A percentile compares a stretch with the other conserved stretches of the same genome.
Conservation (phyloP, 2,888 invertebrate genomes). For the Macaria liturata region DNA sequence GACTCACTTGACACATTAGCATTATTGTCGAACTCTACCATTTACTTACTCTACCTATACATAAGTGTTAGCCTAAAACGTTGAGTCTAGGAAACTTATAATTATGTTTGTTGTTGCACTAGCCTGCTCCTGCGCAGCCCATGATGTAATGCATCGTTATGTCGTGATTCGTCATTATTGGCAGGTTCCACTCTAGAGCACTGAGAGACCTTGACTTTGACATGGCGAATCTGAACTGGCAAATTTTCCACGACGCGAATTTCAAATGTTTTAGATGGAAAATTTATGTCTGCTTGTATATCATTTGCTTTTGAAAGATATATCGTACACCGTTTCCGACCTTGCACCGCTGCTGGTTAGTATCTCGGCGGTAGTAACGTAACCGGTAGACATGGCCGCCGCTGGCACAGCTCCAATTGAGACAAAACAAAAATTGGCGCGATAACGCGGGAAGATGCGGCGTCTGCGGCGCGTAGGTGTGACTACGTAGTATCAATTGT, state of each 20-base stretch:
- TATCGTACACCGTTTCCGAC: slow-evolving; percentile 43
- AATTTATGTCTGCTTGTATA: background rate
- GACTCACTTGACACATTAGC: slow-evolving; percentile 14
- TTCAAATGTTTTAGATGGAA: background rate
- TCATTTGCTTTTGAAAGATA: background rate
- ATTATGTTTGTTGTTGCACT: slow-evolving; percentile 23
- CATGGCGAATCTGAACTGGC: slow-evolving; percentile 25
- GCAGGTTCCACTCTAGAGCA: slow-evolving; percentile 36
- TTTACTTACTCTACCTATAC: slow-evolving; percentile 10
- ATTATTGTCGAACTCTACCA: slow-evolving; percentile 19
- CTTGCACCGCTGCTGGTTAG: slow-evolving; percentile 54
- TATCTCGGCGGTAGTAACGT: slow-evolving; percentile 54
- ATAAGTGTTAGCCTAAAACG: slow-evolving; percentile 18
- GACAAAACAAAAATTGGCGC: slow-evolving; percentile 57
- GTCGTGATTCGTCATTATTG: slow-evolving; percentile 37
- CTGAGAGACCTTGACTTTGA: slow-evolving; percentile 41
- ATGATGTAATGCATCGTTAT: slow-evolving; percentile 29
- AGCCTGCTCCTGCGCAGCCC: slow-evolving; percentile 22
- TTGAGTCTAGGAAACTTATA: slow-evolving; percentile 2
- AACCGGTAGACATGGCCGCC: slow-evolving; percentile 45
- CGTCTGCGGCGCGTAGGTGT: slow-evolving; percentile 46
- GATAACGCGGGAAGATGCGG: slow-evolving; percentile 52
- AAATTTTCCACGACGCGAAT: slow-evolving; percentile 16
- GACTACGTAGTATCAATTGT: slow-evolving; percentile 61
- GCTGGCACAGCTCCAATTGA: slow-evolving; percentile 62